phyloP scores from a whole-genome alignment of 2,797 vertebrate species.

The Tamandua tetradactyla region DNA sequence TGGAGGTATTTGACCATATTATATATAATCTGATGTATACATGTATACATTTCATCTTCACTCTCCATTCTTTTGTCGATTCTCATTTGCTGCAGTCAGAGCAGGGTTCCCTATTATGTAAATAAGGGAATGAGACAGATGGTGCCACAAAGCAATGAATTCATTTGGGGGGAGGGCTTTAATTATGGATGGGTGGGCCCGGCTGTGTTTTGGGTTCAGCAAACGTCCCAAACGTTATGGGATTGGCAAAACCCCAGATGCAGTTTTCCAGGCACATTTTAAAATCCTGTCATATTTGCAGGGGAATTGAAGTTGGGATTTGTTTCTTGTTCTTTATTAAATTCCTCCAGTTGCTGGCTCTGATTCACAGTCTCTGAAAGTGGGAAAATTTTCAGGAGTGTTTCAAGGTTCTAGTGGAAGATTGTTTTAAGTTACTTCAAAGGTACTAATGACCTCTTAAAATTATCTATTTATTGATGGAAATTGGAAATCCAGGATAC shows the following conservation, averaged over 20 bases:
- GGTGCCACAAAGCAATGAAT: conserved; percentile 83
- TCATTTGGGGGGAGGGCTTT: conserved; percentile 83
- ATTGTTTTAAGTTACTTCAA: conserved; percentile 6
- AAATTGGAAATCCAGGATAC: neutral
- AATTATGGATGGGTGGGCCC: conserved; percentile 83
- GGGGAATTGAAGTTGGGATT: conserved; percentile 75
- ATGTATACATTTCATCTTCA: conserved; percentile 76
- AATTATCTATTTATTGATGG: neutral
- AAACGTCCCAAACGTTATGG: conserved; percentile 81
- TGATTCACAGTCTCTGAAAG: conserved; percentile 61
- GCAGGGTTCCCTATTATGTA: conserved; percentile 83
- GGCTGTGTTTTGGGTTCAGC: conserved; percentile 83
- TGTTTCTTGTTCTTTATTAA: conserved; percentile 76
- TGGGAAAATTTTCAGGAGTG: conserved; percentile 59
- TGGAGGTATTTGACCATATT: conserved; percentile 74
- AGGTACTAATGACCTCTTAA: conserved; percentile 2
- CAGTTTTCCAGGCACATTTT: conserved; percentile 80
- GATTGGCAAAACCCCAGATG: conserved; percentile 81
- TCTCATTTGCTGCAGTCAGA: conserved; percentile 77
- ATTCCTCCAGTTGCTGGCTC: conserved; percentile 77
- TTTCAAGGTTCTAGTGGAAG: conserved; percentile 27
- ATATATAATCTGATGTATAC: conserved; percentile 72
- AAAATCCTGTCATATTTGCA: conserved; percentile 80
- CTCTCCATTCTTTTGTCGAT: conserved; percentile 75
- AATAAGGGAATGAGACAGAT: conserved; percentile 83